These are phyloP conservation scores for Altica lythri DNA, from an alignment of 2,888 invertebrate genomes.

Conservation along the genomic window DNA sequence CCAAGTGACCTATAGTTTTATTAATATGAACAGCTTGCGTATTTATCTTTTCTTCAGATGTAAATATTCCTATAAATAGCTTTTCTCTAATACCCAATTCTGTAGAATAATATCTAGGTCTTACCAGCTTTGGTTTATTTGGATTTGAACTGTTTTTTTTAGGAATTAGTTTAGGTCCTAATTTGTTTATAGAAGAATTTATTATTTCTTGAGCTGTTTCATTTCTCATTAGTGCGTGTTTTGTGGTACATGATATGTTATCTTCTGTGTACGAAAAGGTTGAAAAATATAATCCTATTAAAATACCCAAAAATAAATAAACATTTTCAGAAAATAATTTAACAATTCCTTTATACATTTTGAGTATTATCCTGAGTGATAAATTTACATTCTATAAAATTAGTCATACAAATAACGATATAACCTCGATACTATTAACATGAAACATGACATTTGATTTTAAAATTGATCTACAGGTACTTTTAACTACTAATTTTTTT, in stretches of 20 bases:
- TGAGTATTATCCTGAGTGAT: background rate
- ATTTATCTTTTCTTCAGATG: slow-evolving; percentile 73
- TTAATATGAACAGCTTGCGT: slow-evolving; percentile 83
- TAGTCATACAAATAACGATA: background rate
- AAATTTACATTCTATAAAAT: background rate
- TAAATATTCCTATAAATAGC: slow-evolving; percentile 84
- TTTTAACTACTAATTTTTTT: background rate
- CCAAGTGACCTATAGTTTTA: slow-evolving; percentile 81
- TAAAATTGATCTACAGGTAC: too few relatives aligned
- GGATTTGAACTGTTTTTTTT: slow-evolving; percentile 37
- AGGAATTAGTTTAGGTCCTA: slow-evolving; percentile 36
- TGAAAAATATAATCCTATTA: slow-evolving; percentile 48
- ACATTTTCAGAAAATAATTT: slow-evolving; percentile 44
- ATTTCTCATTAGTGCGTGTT: slow-evolving; percentile 28
- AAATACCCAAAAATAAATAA: slow-evolving; percentile 47
- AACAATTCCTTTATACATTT: slow-evolving; percentile 22
- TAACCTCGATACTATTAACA: background rate
- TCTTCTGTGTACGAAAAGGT: slow-evolving; percentile 32
- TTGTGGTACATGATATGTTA: slow-evolving; percentile 1
- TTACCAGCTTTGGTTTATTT: slow-evolving; percentile 63
- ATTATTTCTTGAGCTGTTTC: slow-evolving; percentile 41
- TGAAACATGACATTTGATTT: background rate
- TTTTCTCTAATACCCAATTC: slow-evolving; percentile 93
- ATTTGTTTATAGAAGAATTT: slow-evolving; percentile 40
- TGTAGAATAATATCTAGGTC: slow-evolving; percentile 93